Percentiles rank a stretch among this genome's conserved stretches.
Evolutionary conservation across 1,140 invertebrate genomes (phyloP).

Genomic region (Drosophila busckii): DNA sequence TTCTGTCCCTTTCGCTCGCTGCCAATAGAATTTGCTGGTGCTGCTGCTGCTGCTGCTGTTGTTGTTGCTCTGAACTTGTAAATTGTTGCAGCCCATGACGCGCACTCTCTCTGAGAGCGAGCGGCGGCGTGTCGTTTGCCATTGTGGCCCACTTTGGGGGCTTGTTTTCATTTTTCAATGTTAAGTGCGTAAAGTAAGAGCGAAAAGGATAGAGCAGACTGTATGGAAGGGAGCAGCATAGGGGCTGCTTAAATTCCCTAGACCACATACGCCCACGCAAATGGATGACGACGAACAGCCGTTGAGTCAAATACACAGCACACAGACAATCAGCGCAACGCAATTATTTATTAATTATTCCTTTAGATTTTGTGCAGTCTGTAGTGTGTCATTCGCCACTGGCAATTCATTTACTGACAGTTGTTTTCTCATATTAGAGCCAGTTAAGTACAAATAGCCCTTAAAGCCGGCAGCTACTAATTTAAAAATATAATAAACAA

Average conservation of each 20-base stretch:
- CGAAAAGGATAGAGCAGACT: conserved; percentile 6
- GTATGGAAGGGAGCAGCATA: conserved; percentile 9
- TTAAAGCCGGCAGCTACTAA: too few species aligned
- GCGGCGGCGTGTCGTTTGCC: conserved; percentile 9
- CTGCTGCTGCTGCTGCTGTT: neutral
- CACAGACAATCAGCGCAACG: conserved; percentile 31
- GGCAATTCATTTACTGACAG: conserved; percentile 20
- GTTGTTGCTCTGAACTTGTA: conserved; percentile 6
- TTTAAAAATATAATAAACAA: too few species aligned
- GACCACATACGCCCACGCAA: conserved; percentile 24
- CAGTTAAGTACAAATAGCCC: too few species aligned
- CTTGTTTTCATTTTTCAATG: conserved; percentile 75
- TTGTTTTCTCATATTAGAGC: neutral
- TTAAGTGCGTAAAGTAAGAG: conserved; percentile 62
- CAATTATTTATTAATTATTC: conserved; percentile 52
- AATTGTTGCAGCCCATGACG: conserved; percentile 2
- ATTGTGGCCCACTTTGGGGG: conserved; percentile 62
- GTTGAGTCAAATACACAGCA: neutral
- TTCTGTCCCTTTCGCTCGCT: conserved; percentile 1
- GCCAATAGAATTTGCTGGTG: neutral
- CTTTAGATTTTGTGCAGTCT: conserved; percentile 36
- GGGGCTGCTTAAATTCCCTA: conserved; percentile 13
- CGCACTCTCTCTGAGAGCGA: conserved; percentile 41
- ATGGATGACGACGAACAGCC: neutral
- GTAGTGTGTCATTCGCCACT: conserved; percentile 2